These are phyloP conservation scores for Schizopygopsis malacanthus DNA, from an alignment of 2,797 vertebrate genomes.

Conservation along the genomic window DNA sequence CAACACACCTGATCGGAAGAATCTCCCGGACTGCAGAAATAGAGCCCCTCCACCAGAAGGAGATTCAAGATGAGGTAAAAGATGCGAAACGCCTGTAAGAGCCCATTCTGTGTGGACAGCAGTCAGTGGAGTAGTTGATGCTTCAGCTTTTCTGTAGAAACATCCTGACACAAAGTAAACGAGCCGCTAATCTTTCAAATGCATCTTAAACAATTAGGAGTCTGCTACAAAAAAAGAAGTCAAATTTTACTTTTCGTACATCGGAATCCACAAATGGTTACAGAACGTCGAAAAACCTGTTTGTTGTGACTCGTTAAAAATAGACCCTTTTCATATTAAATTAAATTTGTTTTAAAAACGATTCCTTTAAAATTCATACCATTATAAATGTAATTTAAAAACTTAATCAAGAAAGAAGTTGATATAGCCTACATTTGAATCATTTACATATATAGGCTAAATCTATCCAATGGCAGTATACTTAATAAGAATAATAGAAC, in stretches of 20 bases:
- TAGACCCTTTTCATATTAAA: background rate
- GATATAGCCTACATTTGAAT: background rate
- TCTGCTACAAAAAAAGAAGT: background rate
- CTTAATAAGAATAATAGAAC: background rate
- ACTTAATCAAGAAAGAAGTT: background rate
- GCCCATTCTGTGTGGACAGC: background rate
- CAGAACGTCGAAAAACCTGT: background rate
- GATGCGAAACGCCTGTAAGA: background rate
- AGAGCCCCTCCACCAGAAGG: background rate
- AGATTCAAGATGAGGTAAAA: constrained; percentile 5
- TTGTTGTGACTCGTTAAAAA: background rate
- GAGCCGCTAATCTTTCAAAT: background rate
- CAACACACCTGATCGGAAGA: constrained; percentile 35
- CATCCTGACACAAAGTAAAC: background rate
- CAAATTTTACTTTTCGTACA: background rate
- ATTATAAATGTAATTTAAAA: background rate
- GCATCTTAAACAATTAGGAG: background rate
- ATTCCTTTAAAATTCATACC: background rate
- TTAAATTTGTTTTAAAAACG: too few species aligned
- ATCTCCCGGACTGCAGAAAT: constrained; percentile 50
- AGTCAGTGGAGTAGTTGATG: background rate
- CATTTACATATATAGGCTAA: background rate
- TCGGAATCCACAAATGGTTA: background rate
- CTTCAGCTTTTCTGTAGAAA: background rate
- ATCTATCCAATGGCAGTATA: background rate